phyloP scores from a whole-genome alignment of 2,113 vertebrate species.

The Gymnarchus niloticus region DNA sequence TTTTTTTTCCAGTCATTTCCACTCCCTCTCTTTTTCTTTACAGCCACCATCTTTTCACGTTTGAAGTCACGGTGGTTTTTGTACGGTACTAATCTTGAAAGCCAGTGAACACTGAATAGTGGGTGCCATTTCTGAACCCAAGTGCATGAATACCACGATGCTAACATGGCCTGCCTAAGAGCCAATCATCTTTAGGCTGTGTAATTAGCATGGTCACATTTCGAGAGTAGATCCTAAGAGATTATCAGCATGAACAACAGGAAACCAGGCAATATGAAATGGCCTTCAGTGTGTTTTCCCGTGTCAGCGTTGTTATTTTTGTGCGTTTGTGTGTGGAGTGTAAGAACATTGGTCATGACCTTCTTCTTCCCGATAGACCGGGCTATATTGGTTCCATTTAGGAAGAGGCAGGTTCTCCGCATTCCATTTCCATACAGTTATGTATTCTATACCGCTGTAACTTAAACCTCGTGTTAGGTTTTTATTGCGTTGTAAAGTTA shows the following conservation, averaged over 20 bases:
- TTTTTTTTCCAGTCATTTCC: neutral
- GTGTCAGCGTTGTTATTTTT: no score
- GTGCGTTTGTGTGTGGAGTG: neutral
- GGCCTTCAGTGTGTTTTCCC: neutral
- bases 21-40: neutral
- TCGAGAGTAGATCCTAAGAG: neutral
- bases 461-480: neutral
- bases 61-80: neutral
- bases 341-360: neutral
- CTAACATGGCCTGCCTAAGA: neutral
- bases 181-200: neutral
- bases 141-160: neutral
- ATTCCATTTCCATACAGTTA: no score
- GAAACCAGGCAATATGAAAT: neutral
- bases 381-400: no score
- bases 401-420: no score
- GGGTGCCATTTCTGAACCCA: neutral
- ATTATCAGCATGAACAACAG: neutral
- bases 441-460: no score
- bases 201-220: neutral
- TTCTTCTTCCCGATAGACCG: neutral
- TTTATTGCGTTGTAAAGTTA: neutral
- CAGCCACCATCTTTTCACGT: neutral
- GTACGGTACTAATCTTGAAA: no score
- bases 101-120: no score